phyloP scores from a whole-genome alignment of 2,113 vertebrate genomes.

The Xenus cinereus region DNA sequence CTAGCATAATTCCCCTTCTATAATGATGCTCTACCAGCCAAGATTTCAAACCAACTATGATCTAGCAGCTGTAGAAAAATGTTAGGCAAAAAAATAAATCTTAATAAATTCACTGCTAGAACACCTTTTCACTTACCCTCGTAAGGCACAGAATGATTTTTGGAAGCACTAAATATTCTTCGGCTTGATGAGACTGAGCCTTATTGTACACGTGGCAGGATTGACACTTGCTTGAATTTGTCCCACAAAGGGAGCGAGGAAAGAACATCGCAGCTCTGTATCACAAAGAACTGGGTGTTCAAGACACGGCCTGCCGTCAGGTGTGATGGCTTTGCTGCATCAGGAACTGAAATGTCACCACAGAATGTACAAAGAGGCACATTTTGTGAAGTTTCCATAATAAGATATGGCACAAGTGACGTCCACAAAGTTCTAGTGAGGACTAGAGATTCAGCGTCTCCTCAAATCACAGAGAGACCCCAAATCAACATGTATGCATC shows the following conservation, averaged over 20 bases:
- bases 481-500: not conserved
- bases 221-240: not conserved
- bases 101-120: slow-evolving; percentile 52
- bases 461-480: not conserved
- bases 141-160: not conserved
- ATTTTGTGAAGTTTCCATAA: not conserved
- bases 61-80: not conserved
- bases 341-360: not conserved
- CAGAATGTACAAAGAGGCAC: not conserved
- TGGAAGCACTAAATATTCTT: not conserved
- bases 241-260: not conserved
- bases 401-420: not conserved
- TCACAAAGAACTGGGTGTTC: not conserved
- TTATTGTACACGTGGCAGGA: not conserved
- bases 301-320: not conserved
- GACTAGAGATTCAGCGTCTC: not conserved
- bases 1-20: not conserved
- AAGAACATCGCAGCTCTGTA: not conserved
- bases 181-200: not conserved
- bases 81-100: not conserved
- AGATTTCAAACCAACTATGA: not conserved
- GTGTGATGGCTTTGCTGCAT: not conserved
- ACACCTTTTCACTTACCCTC: slow-evolving; percentile 25
- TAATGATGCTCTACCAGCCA: not conserved
- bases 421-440: not conserved